These are phyloP conservation scores for Sycophila sp. DNA, from an alignment of 1,140 invertebrate species.

Conservation along the genomic window DNA sequence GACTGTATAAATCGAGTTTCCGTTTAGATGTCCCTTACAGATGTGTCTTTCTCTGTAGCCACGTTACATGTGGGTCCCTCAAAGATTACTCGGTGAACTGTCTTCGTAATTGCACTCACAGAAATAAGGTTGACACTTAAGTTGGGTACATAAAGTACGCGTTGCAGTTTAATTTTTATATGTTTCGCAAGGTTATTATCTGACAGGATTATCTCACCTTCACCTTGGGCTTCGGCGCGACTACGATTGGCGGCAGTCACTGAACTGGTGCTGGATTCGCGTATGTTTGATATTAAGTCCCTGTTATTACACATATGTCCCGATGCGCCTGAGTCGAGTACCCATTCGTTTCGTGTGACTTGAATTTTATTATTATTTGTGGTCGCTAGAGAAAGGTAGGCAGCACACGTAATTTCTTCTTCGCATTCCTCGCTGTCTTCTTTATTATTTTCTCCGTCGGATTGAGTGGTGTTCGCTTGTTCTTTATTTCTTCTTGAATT, in stretches of 20 bases:
- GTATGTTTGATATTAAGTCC: not conserved
- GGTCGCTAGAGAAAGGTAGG: no score
- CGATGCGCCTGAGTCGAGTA: not conserved
- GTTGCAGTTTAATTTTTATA: not conserved
- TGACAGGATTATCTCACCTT: not conserved
- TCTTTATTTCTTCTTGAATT: no score
- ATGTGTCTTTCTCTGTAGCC: not conserved
- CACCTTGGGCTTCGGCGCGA: not conserved
- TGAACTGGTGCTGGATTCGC: not conserved
- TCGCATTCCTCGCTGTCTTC: no score
- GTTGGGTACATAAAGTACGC: not conserved
- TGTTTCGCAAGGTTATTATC: not conserved
- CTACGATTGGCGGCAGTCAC: not conserved
- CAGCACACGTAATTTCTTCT: no score
- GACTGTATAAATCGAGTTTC: not conserved
- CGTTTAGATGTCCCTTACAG: not conserved
- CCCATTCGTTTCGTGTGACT: no score
- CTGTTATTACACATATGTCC: not conserved
- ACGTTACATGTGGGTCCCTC: not conserved
- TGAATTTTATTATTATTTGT: no score
- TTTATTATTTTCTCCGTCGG: no score
- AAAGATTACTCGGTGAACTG: not conserved
- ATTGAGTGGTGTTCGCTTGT: no score
- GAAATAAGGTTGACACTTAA: not conserved
- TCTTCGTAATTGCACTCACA: not conserved